These are phyloP conservation scores for Portunus trituberculatus DNA, from an alignment of 1,140 invertebrate genomes.

Conservation along the genomic window DNA sequence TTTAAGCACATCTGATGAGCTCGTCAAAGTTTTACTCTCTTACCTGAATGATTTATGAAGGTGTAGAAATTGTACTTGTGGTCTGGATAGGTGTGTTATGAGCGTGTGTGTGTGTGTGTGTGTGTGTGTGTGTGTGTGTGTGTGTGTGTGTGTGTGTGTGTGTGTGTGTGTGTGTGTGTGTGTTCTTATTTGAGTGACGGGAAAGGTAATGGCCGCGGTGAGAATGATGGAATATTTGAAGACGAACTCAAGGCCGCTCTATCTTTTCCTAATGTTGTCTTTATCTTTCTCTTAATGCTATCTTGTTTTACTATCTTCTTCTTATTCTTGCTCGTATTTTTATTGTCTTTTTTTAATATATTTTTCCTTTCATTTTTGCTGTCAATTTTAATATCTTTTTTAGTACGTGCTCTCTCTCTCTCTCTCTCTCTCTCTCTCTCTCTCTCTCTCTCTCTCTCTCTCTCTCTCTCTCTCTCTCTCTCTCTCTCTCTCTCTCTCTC, in stretches of 20 bases:
- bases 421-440: conserved; percentile 34
- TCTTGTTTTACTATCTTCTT: no score
- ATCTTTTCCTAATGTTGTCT: no score
- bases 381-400: no score
- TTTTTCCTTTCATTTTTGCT: not conserved
- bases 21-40: no score
- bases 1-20: no score
- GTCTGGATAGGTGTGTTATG: no score
- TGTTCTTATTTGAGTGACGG: not conserved
- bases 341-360: not conserved
- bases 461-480: not conserved
- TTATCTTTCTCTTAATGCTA: no score
- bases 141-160: not conserved
- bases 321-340: not conserved
- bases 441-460: conserved; percentile 16
- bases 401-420: not conserved
- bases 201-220: not conserved
- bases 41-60: no score
- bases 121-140: not conserved
- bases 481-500: not conserved
- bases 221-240: not conserved
- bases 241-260: no score
- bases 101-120: not conserved
- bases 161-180: not conserved
- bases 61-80: no score